phyloP scores from a whole-genome alignment of 2,888 invertebrate genomes.

The Nomada lathburiana region DNA sequence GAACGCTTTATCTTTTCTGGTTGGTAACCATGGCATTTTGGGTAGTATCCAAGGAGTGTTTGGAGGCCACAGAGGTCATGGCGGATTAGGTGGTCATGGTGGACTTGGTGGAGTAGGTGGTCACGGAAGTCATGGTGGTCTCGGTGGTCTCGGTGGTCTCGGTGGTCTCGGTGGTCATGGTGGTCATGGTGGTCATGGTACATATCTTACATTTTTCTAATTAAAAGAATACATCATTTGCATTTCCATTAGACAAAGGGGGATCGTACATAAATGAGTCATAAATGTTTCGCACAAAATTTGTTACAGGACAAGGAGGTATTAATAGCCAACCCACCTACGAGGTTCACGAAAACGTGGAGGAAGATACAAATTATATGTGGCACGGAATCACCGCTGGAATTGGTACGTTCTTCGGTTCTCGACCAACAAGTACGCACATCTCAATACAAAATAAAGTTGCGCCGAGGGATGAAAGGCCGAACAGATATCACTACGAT shows the following conservation, averaged over 20 bases:
- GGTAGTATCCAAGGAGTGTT: conserved; percentile 37
- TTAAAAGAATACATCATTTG: too few species aligned
- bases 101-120: conserved; percentile 39
- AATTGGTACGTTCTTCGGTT: conserved; percentile 62
- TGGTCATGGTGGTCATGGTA: conserved; percentile 7
- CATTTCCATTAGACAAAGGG: too few species aligned
- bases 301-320: conserved; percentile 30
- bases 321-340: conserved; percentile 64
- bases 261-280: too few species aligned
- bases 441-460: conserved; percentile 67
- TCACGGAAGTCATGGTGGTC: conserved; percentile 28
- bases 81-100: conserved; percentile 34
- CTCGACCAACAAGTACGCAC: conserved; percentile 26
- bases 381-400: conserved; percentile 71
- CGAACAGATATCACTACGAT: conserved; percentile 4
- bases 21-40: conserved; percentile 61
- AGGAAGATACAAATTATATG: conserved; percentile 70
- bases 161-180: conserved; percentile 43
- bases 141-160: conserved; percentile 31
- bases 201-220: not conserved
- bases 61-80: conserved; percentile 38
- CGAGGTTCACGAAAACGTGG: conserved; percentile 74
- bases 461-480: conserved; percentile 49
- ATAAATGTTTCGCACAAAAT: conserved; percentile 19
- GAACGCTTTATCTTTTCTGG: conserved; percentile 67